A percentile compares a stretch with the other conserved stretches of the same genome.
These are phyloP conservation scores for Meandrina meandrites DNA, from an alignment of 92 coral and sea anemone genomes.

Conservation along the genomic window DNA sequence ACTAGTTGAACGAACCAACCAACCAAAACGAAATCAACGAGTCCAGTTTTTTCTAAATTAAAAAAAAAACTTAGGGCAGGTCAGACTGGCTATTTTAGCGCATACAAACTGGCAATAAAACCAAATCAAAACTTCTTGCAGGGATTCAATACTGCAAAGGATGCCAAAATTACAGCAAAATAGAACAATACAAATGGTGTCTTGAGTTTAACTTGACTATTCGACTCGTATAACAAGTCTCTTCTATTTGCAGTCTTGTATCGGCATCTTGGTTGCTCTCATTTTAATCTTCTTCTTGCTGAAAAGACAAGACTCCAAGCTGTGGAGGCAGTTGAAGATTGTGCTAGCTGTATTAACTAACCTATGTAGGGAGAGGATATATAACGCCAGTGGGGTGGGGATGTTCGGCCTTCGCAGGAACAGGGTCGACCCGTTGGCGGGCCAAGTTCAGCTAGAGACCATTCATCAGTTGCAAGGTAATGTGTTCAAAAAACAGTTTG, in stretches of 20 bases:
- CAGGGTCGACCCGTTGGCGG: conserved; percentile 12
- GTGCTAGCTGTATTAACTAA: background rate
- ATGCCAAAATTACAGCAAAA: too few relatives aligned
- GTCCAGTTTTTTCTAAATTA: too few relatives aligned
- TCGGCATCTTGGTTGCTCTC: conserved; percentile 62
- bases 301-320: conserved; percentile 64
- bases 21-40: background rate
- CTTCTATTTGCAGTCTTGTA: conserved; percentile 55
- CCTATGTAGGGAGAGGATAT: conserved; percentile 12
- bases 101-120: background rate
- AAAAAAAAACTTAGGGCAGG: too few relatives aligned
- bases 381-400: background rate
- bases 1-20: background rate
- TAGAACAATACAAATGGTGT: too few relatives aligned
- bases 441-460: background rate
- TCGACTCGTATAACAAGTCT: background rate
- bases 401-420: background rate
- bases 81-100: background rate
- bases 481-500: background rate
- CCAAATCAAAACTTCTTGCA: background rate
- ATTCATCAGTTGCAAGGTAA: conserved; percentile 28
- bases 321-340: conserved; percentile 43
- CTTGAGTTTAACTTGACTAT: too few relatives aligned
- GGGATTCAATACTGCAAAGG: too few relatives aligned
- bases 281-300: conserved; percentile 65